phyloP scores from a whole-genome alignment of 2,888 invertebrate genomes.

The Punctoribates punctum region DNA sequence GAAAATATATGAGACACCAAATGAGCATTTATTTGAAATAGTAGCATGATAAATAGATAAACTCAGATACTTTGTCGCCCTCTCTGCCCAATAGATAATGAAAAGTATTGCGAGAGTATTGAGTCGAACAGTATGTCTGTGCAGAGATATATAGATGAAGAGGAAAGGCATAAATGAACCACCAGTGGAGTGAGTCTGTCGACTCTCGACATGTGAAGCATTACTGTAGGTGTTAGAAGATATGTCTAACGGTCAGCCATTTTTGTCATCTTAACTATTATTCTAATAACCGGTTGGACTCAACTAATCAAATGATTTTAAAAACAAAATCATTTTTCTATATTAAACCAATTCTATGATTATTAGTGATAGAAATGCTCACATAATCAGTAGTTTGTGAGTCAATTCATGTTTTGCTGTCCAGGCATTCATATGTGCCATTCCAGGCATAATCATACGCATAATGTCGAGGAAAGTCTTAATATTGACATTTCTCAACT shows the following conservation, averaged over 20 bases:
- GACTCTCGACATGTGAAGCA: conserved; percentile 4
- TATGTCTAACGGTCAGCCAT: conserved; percentile 33
- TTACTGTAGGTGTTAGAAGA: conserved; percentile 35
- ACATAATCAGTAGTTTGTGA: conserved; percentile 17
- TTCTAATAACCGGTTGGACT: conserved; percentile 8
- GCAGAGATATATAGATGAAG: conserved; percentile 42
- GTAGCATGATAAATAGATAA: conserved; percentile 11
- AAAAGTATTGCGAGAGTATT: background rate
- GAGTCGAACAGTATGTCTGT: background rate
- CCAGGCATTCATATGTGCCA: conserved; percentile 41
- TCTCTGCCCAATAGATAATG: conserved; percentile 11
- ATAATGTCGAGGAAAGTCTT: conserved; percentile 23
- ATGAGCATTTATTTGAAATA: background rate
- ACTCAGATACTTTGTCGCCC: conserved; percentile 30
- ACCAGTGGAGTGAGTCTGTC: conserved; percentile 25
- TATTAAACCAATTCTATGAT: background rate
- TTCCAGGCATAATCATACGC: conserved; percentile 39
- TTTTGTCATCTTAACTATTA: background rate
- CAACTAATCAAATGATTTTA: background rate
- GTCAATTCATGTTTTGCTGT: conserved; percentile 39
- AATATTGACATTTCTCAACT: conserved; percentile 33
- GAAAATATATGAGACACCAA: no score
- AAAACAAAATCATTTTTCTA: conserved; percentile 17
- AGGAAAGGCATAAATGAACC: conserved; percentile 41
- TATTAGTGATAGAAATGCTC: conserved; percentile 6